Evolutionary conservation across 2,113 vertebrate genomes (phyloP).

Genomic region (Aegypius monachus): DNA sequence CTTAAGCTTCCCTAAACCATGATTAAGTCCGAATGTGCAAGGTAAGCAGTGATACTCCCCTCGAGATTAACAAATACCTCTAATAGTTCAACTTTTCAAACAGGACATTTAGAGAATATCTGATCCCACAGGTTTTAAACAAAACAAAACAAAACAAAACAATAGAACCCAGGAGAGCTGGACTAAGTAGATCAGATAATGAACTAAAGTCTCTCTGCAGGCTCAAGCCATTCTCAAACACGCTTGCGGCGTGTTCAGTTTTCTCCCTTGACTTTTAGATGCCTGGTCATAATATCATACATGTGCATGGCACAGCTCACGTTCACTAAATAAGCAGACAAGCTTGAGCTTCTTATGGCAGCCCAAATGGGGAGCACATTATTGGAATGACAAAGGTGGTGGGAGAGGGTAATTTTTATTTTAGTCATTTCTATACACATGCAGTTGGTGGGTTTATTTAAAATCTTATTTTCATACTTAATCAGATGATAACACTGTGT

Average conservation of each 20-base stretch:
- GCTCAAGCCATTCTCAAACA: not conserved
- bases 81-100: not conserved
- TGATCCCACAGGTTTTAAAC: not conserved
- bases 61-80: not conserved
- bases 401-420: not conserved
- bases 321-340: not conserved
- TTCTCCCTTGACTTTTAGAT: not conserved
- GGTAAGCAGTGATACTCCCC: not conserved
- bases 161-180: not conserved
- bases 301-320: not conserved
- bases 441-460: not conserved
- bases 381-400: not conserved
- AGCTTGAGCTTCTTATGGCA: not conserved
- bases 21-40: not conserved
- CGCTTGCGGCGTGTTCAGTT: accelerated
- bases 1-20: not conserved
- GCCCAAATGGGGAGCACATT: not conserved
- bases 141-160: not conserved
- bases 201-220: not conserved
- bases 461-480: not conserved
- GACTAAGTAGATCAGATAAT: not conserved
- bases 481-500: not conserved
- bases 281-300: not conserved
- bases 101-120: not conserved
- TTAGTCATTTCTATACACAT: not conserved